These are phyloP conservation scores for Phyllostomus discolor DNA, from an alignment of 2,113 vertebrate species.

Conservation along the genomic window DNA sequence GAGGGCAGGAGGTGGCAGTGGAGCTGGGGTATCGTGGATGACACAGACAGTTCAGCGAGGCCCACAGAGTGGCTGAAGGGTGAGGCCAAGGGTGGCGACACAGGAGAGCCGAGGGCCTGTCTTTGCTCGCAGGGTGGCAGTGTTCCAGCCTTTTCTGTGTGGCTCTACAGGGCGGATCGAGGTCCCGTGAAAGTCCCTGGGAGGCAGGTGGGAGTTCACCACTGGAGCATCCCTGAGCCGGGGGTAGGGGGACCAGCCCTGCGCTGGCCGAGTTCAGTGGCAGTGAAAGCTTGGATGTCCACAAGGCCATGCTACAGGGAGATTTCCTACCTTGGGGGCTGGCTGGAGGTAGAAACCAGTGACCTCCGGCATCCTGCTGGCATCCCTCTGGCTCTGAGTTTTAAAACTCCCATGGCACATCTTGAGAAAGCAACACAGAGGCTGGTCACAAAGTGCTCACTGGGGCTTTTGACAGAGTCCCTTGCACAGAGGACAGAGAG, in stretches of 20 bases:
- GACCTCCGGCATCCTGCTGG: not conserved
- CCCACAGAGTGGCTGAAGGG: not conserved
- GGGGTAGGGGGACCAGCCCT: too few species aligned
- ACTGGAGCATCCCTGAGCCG: not conserved
- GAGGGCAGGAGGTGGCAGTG: not conserved
- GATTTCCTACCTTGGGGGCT: not conserved
- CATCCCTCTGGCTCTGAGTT: not conserved
- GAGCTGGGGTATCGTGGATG: not conserved
- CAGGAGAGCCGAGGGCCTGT: fast-evolving
- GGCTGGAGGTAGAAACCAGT: not conserved
- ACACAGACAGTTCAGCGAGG: too few species aligned
- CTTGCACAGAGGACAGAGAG: not conserved
- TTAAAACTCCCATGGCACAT: not conserved
- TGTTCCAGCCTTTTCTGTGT: not conserved
- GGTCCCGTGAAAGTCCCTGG: not conserved
- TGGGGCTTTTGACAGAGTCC: not conserved
- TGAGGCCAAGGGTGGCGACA: fast-evolving
- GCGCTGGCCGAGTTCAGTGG: too few species aligned
- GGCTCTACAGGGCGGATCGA: not conserved
- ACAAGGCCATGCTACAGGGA: not conserved
- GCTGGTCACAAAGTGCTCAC: not conserved
- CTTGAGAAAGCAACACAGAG: not conserved
- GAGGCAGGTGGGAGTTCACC: not conserved
- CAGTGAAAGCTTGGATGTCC: fast-evolving
- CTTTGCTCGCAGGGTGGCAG: fast-evolving